Conservation (phyloP, 2,113 vertebrate genomes). For the Oncorhynchus keta region DNA sequence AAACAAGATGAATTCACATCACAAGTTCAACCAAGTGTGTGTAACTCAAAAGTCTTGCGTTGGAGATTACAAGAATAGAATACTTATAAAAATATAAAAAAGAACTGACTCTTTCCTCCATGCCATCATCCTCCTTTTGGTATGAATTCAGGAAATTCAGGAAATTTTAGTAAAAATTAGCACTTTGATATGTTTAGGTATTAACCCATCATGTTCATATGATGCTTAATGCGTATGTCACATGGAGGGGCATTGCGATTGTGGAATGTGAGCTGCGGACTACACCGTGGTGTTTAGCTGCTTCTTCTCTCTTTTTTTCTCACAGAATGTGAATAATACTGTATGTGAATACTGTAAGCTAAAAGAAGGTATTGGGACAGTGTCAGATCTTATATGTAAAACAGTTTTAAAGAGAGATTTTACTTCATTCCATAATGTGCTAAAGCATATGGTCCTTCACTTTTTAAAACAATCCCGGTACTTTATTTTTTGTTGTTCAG, state of each 20-base stretch:
- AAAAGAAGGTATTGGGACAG: constrained; percentile 85
- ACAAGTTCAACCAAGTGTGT: constrained; percentile 67
- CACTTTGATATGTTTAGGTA: constrained; percentile 98
- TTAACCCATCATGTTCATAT: constrained; percentile 91
- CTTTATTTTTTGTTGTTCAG: constrained; percentile 77
- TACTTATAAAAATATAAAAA: constrained; percentile 72
- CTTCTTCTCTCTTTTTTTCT: constrained; percentile 82
- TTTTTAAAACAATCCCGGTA: constrained; percentile 58
- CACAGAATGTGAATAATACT: constrained; percentile 92
- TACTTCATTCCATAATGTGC: constrained; percentile 92
- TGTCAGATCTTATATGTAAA: constrained; percentile 89
- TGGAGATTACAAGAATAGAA: constrained; percentile 73
- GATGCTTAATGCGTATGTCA: constrained; percentile 72
- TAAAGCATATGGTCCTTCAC: constrained; percentile 81
- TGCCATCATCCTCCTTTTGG: constrained; percentile 91
- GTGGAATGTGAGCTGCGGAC: constrained; percentile 78
- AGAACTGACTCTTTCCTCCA: constrained; percentile 88
- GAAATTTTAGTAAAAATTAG: constrained; percentile 98
- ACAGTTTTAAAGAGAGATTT: constrained; percentile 88
- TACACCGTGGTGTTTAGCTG: constrained; percentile 76
- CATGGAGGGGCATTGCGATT: constrained; percentile 66
- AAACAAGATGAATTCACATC: constrained; percentile 55
- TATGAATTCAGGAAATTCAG: constrained; percentile 96
- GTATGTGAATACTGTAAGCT: constrained; percentile 68
- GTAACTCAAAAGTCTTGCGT: constrained; percentile 74